These are phyloP conservation scores for Anoplophora glabripennis DNA, from an alignment of 1,140 invertebrate species.

Conservation along the genomic window DNA sequence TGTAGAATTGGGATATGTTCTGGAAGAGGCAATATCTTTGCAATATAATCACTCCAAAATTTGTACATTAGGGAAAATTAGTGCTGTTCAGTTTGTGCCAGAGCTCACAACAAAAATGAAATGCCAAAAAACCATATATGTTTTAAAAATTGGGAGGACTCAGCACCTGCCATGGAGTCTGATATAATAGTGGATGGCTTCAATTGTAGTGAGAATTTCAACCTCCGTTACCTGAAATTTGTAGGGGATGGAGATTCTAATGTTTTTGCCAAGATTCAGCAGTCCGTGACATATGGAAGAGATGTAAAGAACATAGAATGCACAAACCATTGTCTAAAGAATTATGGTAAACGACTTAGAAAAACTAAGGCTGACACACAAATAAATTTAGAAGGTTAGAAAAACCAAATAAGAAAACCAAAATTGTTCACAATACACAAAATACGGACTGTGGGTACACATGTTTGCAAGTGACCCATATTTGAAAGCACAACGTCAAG, in stretches of 20 bases:
- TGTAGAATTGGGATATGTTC: slow-evolving; percentile 2
- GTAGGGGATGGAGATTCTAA: slow-evolving; percentile 51
- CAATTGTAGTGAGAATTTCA: slow-evolving; percentile 37
- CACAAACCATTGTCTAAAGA: slow-evolving; percentile 37
- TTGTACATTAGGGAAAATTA: slow-evolving; percentile 2
- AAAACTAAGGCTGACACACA: not conserved
- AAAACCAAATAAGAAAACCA: too few species aligned
- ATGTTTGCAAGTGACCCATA: too few species aligned
- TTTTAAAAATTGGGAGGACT: slow-evolving; percentile 42
- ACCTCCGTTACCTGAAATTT: slow-evolving; percentile 46
- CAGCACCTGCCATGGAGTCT: slow-evolving; percentile 46
- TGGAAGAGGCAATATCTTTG: slow-evolving; percentile 1
- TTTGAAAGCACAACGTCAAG: too few species aligned
- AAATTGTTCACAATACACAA: too few species aligned
- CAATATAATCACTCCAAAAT: slow-evolving; percentile 11
- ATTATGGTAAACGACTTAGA: slow-evolving; percentile 21
- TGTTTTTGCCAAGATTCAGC: slow-evolving; percentile 40
- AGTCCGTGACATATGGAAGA: slow-evolving; percentile 38
- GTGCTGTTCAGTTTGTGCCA: slow-evolving; percentile 36
- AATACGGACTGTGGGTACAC: too few species aligned
- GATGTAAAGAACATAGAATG: slow-evolving; percentile 47
- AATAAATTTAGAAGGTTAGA: not conserved
- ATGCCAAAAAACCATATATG: slow-evolving; percentile 32
- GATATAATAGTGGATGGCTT: slow-evolving; percentile 49
- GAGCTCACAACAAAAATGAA: slow-evolving; percentile 24